phyloP scores from a whole-genome alignment of 2,888 invertebrate species.

The Ligdia adustata region DNA sequence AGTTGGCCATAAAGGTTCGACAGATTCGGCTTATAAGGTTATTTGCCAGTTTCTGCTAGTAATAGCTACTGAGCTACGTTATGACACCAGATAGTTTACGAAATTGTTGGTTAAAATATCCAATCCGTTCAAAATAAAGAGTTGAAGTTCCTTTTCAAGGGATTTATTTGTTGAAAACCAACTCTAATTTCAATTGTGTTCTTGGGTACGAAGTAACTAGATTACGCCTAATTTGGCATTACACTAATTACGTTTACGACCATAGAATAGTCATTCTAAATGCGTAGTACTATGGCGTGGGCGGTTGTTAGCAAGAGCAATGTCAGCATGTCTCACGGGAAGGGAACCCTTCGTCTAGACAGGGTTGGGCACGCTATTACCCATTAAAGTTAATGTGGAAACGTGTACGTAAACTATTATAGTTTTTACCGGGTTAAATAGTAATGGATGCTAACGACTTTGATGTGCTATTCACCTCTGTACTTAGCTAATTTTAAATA shows the following conservation, averaged over 20 bases:
- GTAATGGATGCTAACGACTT: constrained; percentile 1
- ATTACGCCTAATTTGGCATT: constrained; percentile 4
- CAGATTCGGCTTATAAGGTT: no score
- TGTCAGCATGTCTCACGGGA: constrained; percentile 18
- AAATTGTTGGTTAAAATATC: no score
- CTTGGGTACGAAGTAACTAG: not conserved
- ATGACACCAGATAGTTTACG: no score
- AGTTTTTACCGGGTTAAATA: not conserved
- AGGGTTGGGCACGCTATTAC: constrained; percentile 12
- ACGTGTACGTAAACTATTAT: not conserved
- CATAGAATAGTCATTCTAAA: constrained; percentile 18
- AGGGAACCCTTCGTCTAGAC: constrained; percentile 34
- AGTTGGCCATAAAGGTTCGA: no score
- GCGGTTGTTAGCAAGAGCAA: constrained; percentile 20
- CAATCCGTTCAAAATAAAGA: no score
- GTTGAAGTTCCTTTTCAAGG: no score
- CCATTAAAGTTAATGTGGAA: not conserved
- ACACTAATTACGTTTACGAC: constrained; percentile 13
- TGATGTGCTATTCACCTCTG: constrained; percentile 4
- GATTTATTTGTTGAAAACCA: not conserved
- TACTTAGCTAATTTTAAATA: not conserved
- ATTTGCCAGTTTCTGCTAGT: no score
- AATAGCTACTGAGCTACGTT: no score
- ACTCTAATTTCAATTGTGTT: not conserved
- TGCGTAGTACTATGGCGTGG: constrained; percentile 16